Conservation (phyloP, 2,888 invertebrate genomes). For the Philhelius pedissequus region DNA sequence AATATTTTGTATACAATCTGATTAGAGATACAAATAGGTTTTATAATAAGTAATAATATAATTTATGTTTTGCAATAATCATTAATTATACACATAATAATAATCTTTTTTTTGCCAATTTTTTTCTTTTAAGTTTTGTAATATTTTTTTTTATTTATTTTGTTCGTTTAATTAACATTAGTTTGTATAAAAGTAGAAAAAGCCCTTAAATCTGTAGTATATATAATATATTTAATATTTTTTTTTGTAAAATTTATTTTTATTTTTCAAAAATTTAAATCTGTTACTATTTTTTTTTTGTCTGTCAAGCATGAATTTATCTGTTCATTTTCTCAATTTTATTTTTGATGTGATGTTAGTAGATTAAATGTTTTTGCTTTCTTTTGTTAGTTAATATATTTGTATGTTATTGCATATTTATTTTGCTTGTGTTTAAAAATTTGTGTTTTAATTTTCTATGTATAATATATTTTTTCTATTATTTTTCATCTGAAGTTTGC, state of each 20-base stretch:
- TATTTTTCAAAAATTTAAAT: slow-evolving; percentile 29
- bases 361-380: slow-evolving; percentile 17
- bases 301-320: slow-evolving; percentile 29
- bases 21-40: slow-evolving; percentile 64
- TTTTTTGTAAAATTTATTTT: slow-evolving; percentile 2
- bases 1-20: slow-evolving; percentile 70
- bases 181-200: slow-evolving; percentile 70
- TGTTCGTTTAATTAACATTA: slow-evolving; percentile 56
- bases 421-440: slow-evolving; percentile 35
- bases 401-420: slow-evolving; percentile 36
- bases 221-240: slow-evolving; percentile 44
- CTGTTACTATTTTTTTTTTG: slow-evolving; percentile 42
- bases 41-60: slow-evolving; percentile 69
- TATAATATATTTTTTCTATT: slow-evolving; percentile 58
- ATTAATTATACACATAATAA: slow-evolving; percentile 55
- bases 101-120: slow-evolving; percentile 52
- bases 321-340: slow-evolving; percentile 56
- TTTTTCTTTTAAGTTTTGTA: slow-evolving; percentile 61
- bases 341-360: not conserved
- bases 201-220: slow-evolving; percentile 62
- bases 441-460: slow-evolving; percentile 64
- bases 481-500: slow-evolving; percentile 58
- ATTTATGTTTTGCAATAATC: slow-evolving; percentile 49
- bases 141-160: slow-evolving; percentile 53
- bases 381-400: not conserved